These are phyloP conservation scores for Drosophila macrospina DNA, from an alignment of 2,888 invertebrate genomes.

Conservation along the genomic window DNA sequence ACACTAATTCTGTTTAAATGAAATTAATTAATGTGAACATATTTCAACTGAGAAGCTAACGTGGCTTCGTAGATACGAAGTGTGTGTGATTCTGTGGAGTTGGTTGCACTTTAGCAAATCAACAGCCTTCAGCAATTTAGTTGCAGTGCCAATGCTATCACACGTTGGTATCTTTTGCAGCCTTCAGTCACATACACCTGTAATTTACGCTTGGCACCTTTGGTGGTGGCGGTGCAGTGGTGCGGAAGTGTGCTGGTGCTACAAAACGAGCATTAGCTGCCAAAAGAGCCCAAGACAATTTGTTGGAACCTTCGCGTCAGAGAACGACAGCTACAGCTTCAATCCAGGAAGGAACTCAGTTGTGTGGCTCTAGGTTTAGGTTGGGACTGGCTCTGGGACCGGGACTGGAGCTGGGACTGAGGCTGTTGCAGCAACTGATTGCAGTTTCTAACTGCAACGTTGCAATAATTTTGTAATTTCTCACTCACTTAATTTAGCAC, in stretches of 20 bases:
- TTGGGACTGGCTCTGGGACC: constrained; percentile 1
- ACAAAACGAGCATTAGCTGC: constrained; percentile 60
- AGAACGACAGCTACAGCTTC: constrained; percentile 17
- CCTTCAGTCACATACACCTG: constrained; percentile 71
- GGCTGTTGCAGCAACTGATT: constrained; percentile 75
- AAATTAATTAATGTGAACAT: constrained; percentile 27
- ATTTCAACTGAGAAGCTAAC: background rate
- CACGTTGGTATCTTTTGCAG: constrained; percentile 58
- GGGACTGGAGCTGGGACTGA: constrained; percentile 15
- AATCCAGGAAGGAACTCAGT: constrained; percentile 49
- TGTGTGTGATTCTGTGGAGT: constrained; percentile 37
- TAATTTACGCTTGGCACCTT: constrained; percentile 63
- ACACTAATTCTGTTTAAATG: constrained; percentile 1
- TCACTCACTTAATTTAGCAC: constrained; percentile 82
- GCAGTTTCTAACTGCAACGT: constrained; percentile 73
- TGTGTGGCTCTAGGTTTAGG: constrained; percentile 8
- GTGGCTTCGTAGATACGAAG: constrained; percentile 14
- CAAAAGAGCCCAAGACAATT: constrained; percentile 63
- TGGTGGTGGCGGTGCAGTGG: constrained; percentile 7
- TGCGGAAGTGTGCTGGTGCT: constrained; percentile 13
- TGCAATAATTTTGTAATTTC: constrained; percentile 81
- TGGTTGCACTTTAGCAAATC: constrained; percentile 58
- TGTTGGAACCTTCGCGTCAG: constrained; percentile 52
- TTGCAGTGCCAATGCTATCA: constrained; percentile 59
- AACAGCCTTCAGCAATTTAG: constrained; percentile 61